Evolutionary conservation across 2,888 invertebrate species (phyloP).

Genomic region (Tolmerus cingulatus): DNA sequence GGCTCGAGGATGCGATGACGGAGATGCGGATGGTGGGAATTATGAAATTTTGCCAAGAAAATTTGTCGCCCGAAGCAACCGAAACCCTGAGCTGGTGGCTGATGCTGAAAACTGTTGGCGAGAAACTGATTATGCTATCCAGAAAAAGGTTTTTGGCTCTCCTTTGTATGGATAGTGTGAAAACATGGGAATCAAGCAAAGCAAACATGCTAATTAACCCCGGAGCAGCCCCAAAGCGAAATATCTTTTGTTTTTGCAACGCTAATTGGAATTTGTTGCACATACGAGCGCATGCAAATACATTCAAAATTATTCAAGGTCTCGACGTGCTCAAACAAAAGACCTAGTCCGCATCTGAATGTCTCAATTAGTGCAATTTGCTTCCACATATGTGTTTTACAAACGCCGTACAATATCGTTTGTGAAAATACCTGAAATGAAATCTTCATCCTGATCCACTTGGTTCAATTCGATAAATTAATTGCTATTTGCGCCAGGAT

Average conservation of each 20-base stretch:
- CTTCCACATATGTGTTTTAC: not conserved
- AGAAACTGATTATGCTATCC: not conserved
- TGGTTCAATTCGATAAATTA: not conserved
- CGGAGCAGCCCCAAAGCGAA: not conserved
- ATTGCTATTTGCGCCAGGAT: not conserved
- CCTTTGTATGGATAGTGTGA: not conserved
- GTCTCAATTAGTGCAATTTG: not conserved
- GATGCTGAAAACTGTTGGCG: not conserved
- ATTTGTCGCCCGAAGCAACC: not conserved
- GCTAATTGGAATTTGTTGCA: not conserved
- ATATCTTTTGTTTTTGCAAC: not conserved
- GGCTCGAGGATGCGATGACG: not conserved
- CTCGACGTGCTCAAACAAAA: not conserved
- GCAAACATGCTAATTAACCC: not conserved
- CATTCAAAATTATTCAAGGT: not conserved
- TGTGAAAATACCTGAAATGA: not conserved
- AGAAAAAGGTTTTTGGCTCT: not conserved
- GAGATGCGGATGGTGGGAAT: not conserved
- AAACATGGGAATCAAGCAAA: not conserved
- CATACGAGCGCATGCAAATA: not conserved
- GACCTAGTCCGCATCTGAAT: not conserved
- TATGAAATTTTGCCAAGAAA: not conserved
- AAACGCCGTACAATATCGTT: not conserved
- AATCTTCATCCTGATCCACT: not conserved
- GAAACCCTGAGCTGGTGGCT: not conserved